Evolutionary conservation across 2,888 invertebrate species (phyloP), one percentile per base, ranked within the genome.

Genomic region (Chironomus riparius): DNA sequence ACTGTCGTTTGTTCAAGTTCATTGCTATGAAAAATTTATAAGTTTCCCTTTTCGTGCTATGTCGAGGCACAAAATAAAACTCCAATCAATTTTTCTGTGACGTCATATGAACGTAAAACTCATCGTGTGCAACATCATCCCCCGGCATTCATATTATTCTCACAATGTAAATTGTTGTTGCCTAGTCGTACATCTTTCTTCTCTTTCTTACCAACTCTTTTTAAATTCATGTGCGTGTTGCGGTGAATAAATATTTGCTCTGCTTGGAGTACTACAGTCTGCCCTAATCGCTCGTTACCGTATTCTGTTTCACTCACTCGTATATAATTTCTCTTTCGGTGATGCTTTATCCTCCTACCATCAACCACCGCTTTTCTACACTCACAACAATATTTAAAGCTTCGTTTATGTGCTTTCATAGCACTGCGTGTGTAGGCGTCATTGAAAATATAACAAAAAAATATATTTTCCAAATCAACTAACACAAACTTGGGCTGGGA

Each of bases 41-140:
- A 74, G 62, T 62, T 62, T 38, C 10, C 38, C 38, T 38, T 38
- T 38, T 10, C 38, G 38, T 38, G 38, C 38, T 4, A 18, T 62
- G 65, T 24, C 15, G 12, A 65, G 65, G 13, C 10, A 24, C 62
- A 21, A 13, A 65, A 62, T 65, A 68, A 22, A 48, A 24, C 61
- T 22, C 28, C 65, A 74, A 74, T 74, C 74, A 74, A 74, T 74
- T 74, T 38, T 61, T 68, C 65, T 5, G 21, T 65, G 65, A 65
- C 65, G 65, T 65, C 65, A 65, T 65, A 24, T 65, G 65, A 74
- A 74, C 74, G 74, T 74, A 74, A 74, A 73, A 74, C 38, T 62
- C 28, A n/a, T 47, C 62, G 62, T 48, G 74, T 47, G 47, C 74
- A 74, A 18, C 38, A 38, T 68, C 74, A 74, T 68, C 65, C 68